Percentiles rank a stretch among this genome's conserved stretches.
These are phyloP conservation scores for Cotesia glomerata DNA, from an alignment of 1,140 invertebrate species.

Conservation along the genomic window DNA sequence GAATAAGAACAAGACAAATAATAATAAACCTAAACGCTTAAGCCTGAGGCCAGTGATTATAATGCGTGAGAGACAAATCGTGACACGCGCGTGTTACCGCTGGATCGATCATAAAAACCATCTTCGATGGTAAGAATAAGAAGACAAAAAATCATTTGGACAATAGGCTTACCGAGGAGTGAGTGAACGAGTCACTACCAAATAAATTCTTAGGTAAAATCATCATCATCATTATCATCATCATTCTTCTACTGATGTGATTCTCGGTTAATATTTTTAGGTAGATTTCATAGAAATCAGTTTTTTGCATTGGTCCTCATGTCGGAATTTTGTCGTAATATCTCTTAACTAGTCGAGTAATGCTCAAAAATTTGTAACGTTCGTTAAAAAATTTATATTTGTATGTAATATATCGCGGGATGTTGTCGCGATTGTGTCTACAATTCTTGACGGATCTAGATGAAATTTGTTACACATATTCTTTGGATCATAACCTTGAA, in stretches of 20 bases:
- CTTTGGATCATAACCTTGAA: too few species aligned
- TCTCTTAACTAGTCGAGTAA: too few species aligned
- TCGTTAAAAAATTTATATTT: too few species aligned
- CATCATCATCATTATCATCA: background rate
- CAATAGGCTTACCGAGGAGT: conserved; percentile 3
- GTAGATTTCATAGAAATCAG: too few species aligned
- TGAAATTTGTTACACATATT: too few species aligned
- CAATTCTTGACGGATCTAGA: too few species aligned
- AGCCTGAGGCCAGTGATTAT: conserved; percentile 3
- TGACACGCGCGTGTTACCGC: conserved; percentile 36
- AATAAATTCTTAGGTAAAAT: conserved; percentile 15
- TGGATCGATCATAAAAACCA: conserved; percentile 34
- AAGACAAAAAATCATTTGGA: background rate
- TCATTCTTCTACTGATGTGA: background rate
- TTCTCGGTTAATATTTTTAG: background rate
- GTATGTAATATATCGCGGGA: too few species aligned
- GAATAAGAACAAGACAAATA: background rate
- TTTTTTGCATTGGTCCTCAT: too few species aligned
- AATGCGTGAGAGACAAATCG: conserved; percentile 19
- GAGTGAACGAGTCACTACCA: conserved; percentile 14
- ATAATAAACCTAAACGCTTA: background rate
- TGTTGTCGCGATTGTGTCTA: too few species aligned
- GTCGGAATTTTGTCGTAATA: too few species aligned
- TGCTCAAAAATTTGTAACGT: too few species aligned
- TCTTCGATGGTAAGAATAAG: background rate